Percentiles rank a stretch among this genome's conserved stretches.
These are phyloP conservation scores for Apotomis betuletana DNA, from an alignment of 2,888 invertebrate genomes.

Conservation along the genomic window DNA sequence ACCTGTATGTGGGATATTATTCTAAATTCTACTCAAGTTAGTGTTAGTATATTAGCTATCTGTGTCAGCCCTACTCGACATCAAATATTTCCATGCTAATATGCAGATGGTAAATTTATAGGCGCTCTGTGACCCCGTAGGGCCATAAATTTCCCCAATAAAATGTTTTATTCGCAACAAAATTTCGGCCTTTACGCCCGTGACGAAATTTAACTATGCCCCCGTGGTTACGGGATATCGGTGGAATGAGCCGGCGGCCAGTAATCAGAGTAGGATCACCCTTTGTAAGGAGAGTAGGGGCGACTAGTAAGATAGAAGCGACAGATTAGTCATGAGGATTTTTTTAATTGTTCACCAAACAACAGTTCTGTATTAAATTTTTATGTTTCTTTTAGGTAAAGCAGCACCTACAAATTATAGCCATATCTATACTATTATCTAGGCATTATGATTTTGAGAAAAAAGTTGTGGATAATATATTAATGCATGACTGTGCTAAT, in stretches of 20 bases:
- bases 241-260: constrained; percentile 21
- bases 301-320: background rate
- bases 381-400: too few species aligned
- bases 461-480: too few species aligned
- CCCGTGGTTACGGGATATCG: constrained; percentile 21
- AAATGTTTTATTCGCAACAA: constrained; percentile 58
- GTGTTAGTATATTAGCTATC: background rate
- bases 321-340: background rate
- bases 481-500: too few species aligned
- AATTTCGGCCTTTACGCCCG: constrained; percentile 43
- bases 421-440: too few species aligned
- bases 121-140: constrained; percentile 45
- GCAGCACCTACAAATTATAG: too few species aligned
- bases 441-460: too few species aligned
- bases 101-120: constrained; percentile 52
- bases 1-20: too few species aligned
- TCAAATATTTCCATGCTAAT: constrained; percentile 52
- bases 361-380: too few species aligned
- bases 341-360: too few species aligned
- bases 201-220: constrained; percentile 39
- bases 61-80: constrained; percentile 40
- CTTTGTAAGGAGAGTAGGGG: constrained; percentile 26
- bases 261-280: constrained; percentile 30
- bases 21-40: too few species aligned
- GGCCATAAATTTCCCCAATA: constrained; percentile 52